Conservation (phyloP, 1,140 invertebrate genomes). For the Cyclargus thomasi region DNA sequence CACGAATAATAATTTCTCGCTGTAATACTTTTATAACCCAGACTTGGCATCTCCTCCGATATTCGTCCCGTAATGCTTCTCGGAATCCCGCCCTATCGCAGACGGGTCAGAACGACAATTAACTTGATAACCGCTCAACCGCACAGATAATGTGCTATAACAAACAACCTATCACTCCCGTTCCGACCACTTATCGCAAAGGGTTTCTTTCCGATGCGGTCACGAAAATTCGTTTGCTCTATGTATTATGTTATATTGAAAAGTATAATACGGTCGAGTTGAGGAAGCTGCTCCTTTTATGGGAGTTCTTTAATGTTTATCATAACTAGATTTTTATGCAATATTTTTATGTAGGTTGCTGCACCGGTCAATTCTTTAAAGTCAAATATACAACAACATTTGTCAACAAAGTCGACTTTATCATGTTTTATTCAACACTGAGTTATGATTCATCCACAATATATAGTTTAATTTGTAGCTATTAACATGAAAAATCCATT, state of each 20-base stretch:
- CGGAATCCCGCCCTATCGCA: slow-evolving; percentile 43
- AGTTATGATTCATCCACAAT: too few species aligned
- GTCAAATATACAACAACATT: too few species aligned
- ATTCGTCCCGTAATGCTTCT: slow-evolving; percentile 32
- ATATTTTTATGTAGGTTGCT: too few species aligned
- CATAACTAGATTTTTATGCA: too few species aligned
- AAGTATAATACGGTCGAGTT: too few species aligned
- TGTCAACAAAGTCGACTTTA: too few species aligned
- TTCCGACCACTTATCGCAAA: background rate
- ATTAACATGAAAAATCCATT: too few species aligned
- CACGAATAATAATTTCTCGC: background rate
- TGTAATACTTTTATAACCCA: slow-evolving; percentile 23
- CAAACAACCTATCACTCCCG: slow-evolving; percentile 17
- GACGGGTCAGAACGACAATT: slow-evolving; percentile 53
- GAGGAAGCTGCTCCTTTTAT: too few species aligned
- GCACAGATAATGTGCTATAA: slow-evolving; percentile 28
- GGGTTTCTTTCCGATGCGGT: background rate
- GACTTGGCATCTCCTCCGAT: slow-evolving; percentile 16
- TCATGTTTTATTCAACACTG: too few species aligned
- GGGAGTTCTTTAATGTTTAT: too few species aligned
- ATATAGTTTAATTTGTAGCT: too few species aligned
- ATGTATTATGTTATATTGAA: background rate
- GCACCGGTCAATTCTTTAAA: too few species aligned
- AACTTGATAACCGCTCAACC: slow-evolving; percentile 43
- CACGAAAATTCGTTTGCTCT: background rate